Evolutionary conservation across 2,797 vertebrate species (phyloP), one percentile per base, ranked within the genome.

Genomic region (Falco biarmicus): DNA sequence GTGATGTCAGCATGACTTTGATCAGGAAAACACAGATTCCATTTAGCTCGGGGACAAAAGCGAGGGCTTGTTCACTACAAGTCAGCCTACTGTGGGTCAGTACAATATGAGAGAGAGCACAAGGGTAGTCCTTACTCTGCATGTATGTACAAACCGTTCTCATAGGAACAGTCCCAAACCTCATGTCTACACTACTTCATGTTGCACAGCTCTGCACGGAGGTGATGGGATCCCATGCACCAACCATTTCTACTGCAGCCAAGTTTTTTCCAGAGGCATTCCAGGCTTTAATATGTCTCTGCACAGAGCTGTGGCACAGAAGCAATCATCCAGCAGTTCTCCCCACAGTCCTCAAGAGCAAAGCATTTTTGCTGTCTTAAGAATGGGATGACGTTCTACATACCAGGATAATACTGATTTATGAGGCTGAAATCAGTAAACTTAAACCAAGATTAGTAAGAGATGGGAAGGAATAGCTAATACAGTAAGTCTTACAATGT

Each of bases 141-240:
- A 4, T 10, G 39, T 48, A 34, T 21, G 60, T 53, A 86, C 69
- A 56, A 8, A 84, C 8, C 0, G 0, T 14, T 65, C 54, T 14
- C 4, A 0, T 24, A 75, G 77, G 37, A 84, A 32, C 0, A 0
- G 14, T 8, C 25, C 13, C 9, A 2, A 81, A 10, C 11, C 69
- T 17, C 0, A 2, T n/a, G 34, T 8, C 66, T 60, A 32, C 5
- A 3, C n/a, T 79, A 51, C 28, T 78, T 22, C 17, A 17, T 5
- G 25, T 10, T 18, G 32, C 60, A 24, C 56, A 54, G 37, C 29
- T 77, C 53, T 68, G 48, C 82, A 68, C 3, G 57, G 50, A 21
- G 28, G 20, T 5, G 3, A 37, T 5, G 68, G 31, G n/a, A 68
- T 12, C n/a, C 37, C 29, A 13, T 17, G 26, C 24, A 6, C 29